phyloP scores from a whole-genome alignment of 2,888 invertebrate species.

The Dorcus hopei region DNA sequence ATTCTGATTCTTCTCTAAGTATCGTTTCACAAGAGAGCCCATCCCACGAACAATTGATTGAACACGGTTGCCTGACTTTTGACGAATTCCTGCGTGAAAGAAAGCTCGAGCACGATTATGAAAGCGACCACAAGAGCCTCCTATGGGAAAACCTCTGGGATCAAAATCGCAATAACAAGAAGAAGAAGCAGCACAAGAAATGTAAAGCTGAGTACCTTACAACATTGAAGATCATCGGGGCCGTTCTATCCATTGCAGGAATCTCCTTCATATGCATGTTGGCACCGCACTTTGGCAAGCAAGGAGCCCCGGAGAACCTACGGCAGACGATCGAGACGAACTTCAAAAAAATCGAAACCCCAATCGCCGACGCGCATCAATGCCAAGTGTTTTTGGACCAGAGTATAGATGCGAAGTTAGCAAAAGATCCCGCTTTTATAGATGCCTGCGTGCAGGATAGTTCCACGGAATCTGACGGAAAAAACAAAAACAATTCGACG shows the following conservation, averaged over 20 bases:
- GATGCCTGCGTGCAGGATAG: no score
- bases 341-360: conserved; percentile 12
- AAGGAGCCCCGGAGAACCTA: conserved; percentile 1
- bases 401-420: neutral
- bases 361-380: conserved; percentile 1
- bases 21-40: conserved; percentile 1
- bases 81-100: conserved; percentile 30
- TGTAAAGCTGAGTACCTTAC: conserved; percentile 28
- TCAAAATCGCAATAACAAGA: conserved; percentile 7
- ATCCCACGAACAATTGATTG: neutral
- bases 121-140: conserved; percentile 16
- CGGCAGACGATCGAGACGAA: conserved; percentile 13
- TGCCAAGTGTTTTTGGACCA: conserved; percentile 11
- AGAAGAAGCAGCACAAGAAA: conserved; percentile 21
- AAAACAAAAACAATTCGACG: neutral
- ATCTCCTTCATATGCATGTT: conserved; percentile 34
- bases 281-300: conserved; percentile 22
- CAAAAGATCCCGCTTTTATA: no score
- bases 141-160: conserved; percentile 15
- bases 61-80: conserved; percentile 28
- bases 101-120: conserved; percentile 27
- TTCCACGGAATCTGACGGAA: neutral
- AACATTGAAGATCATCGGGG: conserved; percentile 32
- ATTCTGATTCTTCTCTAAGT: neutral
- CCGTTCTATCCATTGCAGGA: conserved; percentile 36